A percentile compares a stretch with the other conserved stretches of the same genome.
Evolutionary conservation across 2,888 invertebrate genomes (phyloP).

Genomic region (Pollenia griseotomentosa): DNA sequence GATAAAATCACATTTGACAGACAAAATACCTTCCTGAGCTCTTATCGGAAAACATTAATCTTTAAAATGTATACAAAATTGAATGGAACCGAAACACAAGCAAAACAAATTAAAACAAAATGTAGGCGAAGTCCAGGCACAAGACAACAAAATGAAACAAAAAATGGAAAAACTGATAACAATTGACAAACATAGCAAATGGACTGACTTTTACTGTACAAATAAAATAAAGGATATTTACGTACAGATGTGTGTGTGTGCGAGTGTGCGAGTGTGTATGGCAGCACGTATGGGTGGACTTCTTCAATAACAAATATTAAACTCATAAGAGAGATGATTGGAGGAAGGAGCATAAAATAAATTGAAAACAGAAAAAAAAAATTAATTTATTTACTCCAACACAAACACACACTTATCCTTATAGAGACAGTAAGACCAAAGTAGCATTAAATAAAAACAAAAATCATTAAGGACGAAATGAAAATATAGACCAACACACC

Average conservation of each 20-base stretch:
- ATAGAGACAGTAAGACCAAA: neutral
- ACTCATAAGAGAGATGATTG: constrained; percentile 10
- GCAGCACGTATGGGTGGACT: constrained; percentile 20
- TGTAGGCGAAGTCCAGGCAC: constrained; percentile 66
- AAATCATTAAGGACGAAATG: constrained; percentile 51
- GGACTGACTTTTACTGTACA: neutral
- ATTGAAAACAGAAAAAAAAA: constrained; percentile 60
- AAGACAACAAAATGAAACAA: constrained; percentile 30
- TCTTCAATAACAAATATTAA: neutral
- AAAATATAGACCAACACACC: constrained; percentile 64
- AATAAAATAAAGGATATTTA: constrained; percentile 10
- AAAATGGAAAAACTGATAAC: constrained; percentile 51
- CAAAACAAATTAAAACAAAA: constrained; percentile 47
- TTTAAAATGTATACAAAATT: constrained; percentile 32
- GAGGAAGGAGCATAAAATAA: constrained; percentile 49
- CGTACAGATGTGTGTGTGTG: neutral
- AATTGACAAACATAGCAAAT: constrained; percentile 53
- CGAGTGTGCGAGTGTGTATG: too few relatives aligned
- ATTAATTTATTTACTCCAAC: constrained; percentile 16
- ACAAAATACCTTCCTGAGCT: constrained; percentile 13
- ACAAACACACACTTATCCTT: neutral
- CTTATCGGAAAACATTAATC: constrained; percentile 71
- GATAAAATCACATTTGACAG: constrained; percentile 46
- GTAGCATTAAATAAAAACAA: constrained; percentile 53
- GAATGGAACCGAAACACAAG: constrained; percentile 1